phyloP scores from a whole-genome alignment of 1,140 invertebrate genomes.

The Bombus fervidus region DNA sequence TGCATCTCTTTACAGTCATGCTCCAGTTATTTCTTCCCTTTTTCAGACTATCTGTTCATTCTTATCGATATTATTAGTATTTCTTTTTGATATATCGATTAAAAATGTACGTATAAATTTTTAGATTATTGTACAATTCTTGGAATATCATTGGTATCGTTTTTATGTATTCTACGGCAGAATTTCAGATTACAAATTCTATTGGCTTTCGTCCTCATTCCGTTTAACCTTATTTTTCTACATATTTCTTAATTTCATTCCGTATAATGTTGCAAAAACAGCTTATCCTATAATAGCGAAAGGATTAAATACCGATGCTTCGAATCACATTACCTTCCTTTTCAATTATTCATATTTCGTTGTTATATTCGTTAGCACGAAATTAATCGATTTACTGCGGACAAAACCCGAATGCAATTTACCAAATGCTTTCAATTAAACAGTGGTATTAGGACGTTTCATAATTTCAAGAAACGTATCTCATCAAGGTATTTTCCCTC shows the following conservation, averaged over 20 bases:
- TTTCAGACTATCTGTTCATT: not conserved
- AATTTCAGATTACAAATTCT: not conserved
- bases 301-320: not conserved
- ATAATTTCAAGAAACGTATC: too few relatives aligned
- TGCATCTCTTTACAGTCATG: not conserved
- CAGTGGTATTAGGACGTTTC: too few relatives aligned
- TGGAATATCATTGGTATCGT: not conserved
- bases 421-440: too few relatives aligned
- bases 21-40: not conserved
- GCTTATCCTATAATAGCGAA: not conserved
- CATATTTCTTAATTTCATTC: not conserved
- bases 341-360: not conserved
- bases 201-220: not conserved
- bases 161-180: not conserved
- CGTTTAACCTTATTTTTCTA: not conserved
- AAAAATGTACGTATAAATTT: not conserved
- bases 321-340: not conserved
- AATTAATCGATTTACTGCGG: not conserved
- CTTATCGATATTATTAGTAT: not conserved
- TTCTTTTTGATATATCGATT: not conserved
- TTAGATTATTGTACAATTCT: not conserved
- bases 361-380: not conserved
- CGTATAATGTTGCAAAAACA: not conserved
- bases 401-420: not conserved
- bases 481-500: too few relatives aligned